Percentiles rank a stretch among this genome's conserved stretches.
These are phyloP conservation scores for Enoplosus armatus DNA, from an alignment of 2,797 vertebrate species.

Conservation along the genomic window DNA sequence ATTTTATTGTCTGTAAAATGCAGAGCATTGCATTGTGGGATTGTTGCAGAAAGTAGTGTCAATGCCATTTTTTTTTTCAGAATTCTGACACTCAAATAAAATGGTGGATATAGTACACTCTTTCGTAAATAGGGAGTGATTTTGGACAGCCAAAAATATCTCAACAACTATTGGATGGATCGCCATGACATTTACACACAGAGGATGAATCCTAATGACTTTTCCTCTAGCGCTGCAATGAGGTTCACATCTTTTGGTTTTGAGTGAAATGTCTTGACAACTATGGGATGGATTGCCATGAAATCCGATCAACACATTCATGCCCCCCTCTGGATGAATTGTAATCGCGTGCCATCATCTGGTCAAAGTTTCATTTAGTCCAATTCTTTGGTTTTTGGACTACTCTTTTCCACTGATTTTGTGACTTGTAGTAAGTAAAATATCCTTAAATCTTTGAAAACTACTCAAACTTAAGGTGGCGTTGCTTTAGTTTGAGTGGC, in stretches of 20 bases:
- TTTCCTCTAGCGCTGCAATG: not conserved
- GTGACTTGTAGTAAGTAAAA: not conserved
- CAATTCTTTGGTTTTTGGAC: not conserved
- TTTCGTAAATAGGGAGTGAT: not conserved
- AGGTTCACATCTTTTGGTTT: not conserved
- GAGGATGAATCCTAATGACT: not conserved
- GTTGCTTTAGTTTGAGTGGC: not conserved
- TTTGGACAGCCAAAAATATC: not conserved
- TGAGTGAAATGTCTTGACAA: not conserved
- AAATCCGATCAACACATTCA: not conserved
- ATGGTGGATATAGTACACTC: not conserved
- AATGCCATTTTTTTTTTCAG: not conserved
- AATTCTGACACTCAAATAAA: not conserved
- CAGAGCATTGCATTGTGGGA: not conserved
- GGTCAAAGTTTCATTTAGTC: not conserved
- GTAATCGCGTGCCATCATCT: not conserved
- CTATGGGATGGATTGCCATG: not conserved
- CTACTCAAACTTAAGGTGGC: not conserved
- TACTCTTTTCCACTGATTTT: not conserved
- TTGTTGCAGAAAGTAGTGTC: not conserved
- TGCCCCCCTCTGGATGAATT: not conserved
- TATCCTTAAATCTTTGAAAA: not conserved
- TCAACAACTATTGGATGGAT: too few species aligned
- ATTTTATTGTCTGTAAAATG: not conserved
- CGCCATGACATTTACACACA: too few species aligned